Base-by-base conservation (phyloP, 2,113 vertebrate species). In the Sakesphorus luctuosus region DNA sequence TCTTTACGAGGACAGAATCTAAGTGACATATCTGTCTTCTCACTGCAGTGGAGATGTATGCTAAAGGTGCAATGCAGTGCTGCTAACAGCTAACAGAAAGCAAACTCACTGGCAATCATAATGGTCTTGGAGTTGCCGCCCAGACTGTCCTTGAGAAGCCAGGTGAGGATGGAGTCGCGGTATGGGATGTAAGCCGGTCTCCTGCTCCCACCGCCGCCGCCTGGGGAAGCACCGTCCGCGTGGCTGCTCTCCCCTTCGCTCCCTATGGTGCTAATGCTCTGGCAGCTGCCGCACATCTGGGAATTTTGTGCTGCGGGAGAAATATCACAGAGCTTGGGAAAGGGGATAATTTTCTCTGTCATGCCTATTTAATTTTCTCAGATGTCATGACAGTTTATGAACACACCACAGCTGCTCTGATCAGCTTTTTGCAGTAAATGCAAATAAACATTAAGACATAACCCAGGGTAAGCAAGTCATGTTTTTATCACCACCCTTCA, bases 81-180 rank as follows among this genome's bases (percentile, higher is more conserved):
- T 36, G 3, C 17, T 66, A 18, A 72, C 36, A 90, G 14, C 7
- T 4, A 67, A 36, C 0, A 79, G 71, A 76, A 87, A 40, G 18
- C 19, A 28, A 78, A 97, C 99, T 98, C 96, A 99, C 99, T 99
- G 94, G 99, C 99, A 72, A 99, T 98, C 99, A 99, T 99, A 87
- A 99, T 99, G 91, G 99, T 99, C 96, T 98, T 99, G 53, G 99
- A 99, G 97, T 99, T 99, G 81, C 99, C 99, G 2, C 99, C 99
- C 43, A 99, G 98, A 82, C 99, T 99, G 97, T 99, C 99, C 96
- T 99, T 99, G 65, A 99, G 98, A 50, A 99, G 98, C 99, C 99
- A 99, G 73, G 99, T 99, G 83, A 99, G 98, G 93, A 99, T 98
- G 5, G 99, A 99, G 96, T 99, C 99, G 29, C 99, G 98, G 96